Percentiles rank a stretch among this genome's conserved stretches.
Evolutionary conservation across 2,888 invertebrate species (phyloP).

Genomic region (Drosophila macrospina): DNA sequence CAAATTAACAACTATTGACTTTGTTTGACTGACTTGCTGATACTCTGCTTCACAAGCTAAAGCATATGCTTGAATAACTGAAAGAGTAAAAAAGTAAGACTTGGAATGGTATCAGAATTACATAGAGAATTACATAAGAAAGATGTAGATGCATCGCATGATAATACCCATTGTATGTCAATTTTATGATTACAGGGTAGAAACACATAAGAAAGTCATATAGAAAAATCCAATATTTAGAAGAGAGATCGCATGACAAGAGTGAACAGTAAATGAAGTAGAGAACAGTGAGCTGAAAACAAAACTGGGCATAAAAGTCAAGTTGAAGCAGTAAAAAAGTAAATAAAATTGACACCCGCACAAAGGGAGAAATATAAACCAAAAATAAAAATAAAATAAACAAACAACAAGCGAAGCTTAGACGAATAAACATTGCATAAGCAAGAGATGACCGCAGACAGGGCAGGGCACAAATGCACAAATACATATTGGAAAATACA

Average conservation of each 20-base stretch:
- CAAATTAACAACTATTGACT: background rate
- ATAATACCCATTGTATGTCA: background rate
- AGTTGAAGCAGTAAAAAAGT: slow-evolving; percentile 58
- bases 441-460: slow-evolving; percentile 42
- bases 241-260: slow-evolving; percentile 19
- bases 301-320: slow-evolving; percentile 59
- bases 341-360: slow-evolving; percentile 68
- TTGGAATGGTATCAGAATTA: too few species aligned
- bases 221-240: slow-evolving; percentile 16
- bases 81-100: too few species aligned
- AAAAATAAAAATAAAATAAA: slow-evolving; percentile 57
- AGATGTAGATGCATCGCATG: background rate
- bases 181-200: slow-evolving; percentile 1
- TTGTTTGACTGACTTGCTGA: background rate
- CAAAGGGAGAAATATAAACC: slow-evolving; percentile 60
- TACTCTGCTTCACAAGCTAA: background rate
- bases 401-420: slow-evolving; percentile 62
- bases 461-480: slow-evolving; percentile 28
- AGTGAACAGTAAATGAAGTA: background rate
- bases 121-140: background rate
- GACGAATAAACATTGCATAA: slow-evolving; percentile 68
- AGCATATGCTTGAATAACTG: too few species aligned
- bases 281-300: slow-evolving; percentile 8
- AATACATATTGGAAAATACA: background rate
- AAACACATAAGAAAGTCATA: background rate